A percentile compares a stretch with the other conserved stretches of the same genome.
These are phyloP conservation scores for Drosophila grimshawi DNA, from an alignment of 1,140 invertebrate genomes.

Conservation along the genomic window DNA sequence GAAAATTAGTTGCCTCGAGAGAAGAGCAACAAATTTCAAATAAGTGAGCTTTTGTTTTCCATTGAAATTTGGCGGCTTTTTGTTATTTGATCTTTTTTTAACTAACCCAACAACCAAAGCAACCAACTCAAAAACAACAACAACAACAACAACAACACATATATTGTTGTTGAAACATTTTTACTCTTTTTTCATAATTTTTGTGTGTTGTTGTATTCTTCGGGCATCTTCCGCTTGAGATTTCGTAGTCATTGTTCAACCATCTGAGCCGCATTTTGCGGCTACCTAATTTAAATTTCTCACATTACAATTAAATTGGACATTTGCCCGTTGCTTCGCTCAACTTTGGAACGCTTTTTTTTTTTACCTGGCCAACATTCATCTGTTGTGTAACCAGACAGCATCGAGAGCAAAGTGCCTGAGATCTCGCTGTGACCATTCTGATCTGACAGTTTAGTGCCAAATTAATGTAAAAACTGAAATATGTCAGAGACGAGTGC, in stretches of 20 bases:
- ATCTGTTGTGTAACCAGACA: slow-evolving; percentile 40
- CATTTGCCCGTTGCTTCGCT: slow-evolving; percentile 28
- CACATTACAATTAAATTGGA: slow-evolving; percentile 78
- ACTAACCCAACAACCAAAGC: slow-evolving; percentile 54
- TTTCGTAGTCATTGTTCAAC: slow-evolving; percentile 72
- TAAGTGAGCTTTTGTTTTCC: slow-evolving; percentile 83
- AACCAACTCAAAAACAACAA: slow-evolving; percentile 44
- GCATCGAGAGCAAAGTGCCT: not conserved
- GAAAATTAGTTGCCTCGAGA: slow-evolving; percentile 71
- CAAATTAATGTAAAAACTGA: slow-evolving; percentile 77
- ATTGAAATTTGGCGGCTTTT: slow-evolving; percentile 78
- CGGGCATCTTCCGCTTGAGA: slow-evolving; percentile 66
- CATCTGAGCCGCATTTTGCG: slow-evolving; percentile 49
- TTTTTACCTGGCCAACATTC: slow-evolving; percentile 54
- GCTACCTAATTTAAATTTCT: slow-evolving; percentile 82
- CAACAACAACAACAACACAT: slow-evolving; percentile 30
- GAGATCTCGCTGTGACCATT: slow-evolving; percentile 21
- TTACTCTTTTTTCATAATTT: slow-evolving; percentile 72
- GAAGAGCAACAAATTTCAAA: slow-evolving; percentile 64
- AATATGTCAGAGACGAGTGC: slow-evolving; percentile 64
- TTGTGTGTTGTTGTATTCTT: slow-evolving; percentile 44
- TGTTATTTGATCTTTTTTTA: slow-evolving; percentile 78
- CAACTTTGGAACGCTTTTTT: slow-evolving; percentile 40
- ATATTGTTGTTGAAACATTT: slow-evolving; percentile 51
- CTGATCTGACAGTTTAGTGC: slow-evolving; percentile 67